These are phyloP conservation scores for Microtus montanus DNA, from an alignment of 2,113 vertebrate species.

Conservation along the genomic window DNA sequence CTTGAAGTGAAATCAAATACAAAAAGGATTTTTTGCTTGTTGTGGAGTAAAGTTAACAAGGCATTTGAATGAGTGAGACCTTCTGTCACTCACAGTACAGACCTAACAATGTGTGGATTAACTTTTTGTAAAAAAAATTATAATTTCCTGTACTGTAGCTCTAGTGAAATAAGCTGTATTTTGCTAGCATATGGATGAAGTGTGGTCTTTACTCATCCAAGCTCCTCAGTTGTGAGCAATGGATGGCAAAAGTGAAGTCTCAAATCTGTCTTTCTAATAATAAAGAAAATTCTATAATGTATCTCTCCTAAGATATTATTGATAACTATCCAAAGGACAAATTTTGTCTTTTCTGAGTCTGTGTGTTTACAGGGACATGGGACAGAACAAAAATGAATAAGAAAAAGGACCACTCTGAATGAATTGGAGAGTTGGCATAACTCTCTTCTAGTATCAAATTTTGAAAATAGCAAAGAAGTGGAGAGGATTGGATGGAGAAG, in stretches of 20 bases:
- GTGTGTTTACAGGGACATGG: neutral
- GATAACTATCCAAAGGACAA: neutral
- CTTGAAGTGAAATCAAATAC: neutral
- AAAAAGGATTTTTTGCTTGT: neutral
- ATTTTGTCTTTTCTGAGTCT: neutral
- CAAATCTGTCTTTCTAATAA: neutral
- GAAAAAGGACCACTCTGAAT: neutral
- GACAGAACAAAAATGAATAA: fast-evolving
- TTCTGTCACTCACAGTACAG: neutral
- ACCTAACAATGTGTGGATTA: neutral
- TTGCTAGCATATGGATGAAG: neutral
- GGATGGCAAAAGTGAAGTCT: neutral
- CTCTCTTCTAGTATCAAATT: neutral
- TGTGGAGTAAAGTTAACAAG: neutral
- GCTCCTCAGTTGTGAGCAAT: fast-evolving
- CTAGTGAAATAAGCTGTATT: neutral
- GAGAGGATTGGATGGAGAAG: neutral
- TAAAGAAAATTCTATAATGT: neutral
- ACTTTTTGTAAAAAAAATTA: neutral
- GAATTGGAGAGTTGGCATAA: neutral
- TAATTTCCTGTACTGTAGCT: neutral
- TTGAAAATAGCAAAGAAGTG: neutral
- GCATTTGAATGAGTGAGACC: neutral
- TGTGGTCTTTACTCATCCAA: neutral
- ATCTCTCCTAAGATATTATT: neutral